phyloP scores from a whole-genome alignment of 2,888 invertebrate species.

The Leptinotarsa rubiginosa region DNA sequence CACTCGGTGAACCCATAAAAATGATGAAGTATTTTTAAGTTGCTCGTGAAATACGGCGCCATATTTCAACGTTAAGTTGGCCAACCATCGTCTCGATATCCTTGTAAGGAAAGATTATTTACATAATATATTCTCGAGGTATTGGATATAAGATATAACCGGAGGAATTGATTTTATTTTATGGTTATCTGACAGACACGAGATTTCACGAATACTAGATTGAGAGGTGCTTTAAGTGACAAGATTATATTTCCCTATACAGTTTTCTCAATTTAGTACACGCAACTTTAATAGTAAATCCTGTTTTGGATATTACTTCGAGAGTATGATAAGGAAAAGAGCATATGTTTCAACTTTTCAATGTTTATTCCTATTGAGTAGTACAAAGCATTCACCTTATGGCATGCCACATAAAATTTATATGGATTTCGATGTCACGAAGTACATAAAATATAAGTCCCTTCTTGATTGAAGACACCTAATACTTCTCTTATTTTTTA shows the following conservation, averaged over 20 bases:
- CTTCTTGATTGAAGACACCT: constrained; percentile 1
- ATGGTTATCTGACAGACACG: constrained; percentile 24
- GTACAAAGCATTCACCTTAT: constrained; percentile 1
- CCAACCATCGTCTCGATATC: constrained; percentile 24
- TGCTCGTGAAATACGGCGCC: constrained; percentile 21
- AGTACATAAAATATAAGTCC: constrained; percentile 6
- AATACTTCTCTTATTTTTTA: background rate
- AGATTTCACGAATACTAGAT: constrained; percentile 10
- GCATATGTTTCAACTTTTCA: background rate
- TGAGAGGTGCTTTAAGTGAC: constrained; percentile 4
- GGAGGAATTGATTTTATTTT: constrained; percentile 21
- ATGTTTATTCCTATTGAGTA: background rate
- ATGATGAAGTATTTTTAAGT: constrained; percentile 14
- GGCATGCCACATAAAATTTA: constrained; percentile 3
- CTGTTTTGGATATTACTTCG: background rate
- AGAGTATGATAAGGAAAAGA: background rate
- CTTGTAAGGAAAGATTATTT: constrained; percentile 28
- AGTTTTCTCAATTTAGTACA: constrained; percentile 1
- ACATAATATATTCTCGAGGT: constrained; percentile 25
- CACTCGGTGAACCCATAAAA: background rate
- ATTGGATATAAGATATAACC: constrained; percentile 15
- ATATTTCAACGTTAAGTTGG: constrained; percentile 27
- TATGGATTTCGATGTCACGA: background rate
- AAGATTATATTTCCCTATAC: constrained; percentile 7
- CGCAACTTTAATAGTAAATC: background rate